Percentiles rank a stretch among this genome's conserved stretches.
Evolutionary conservation across 2,888 invertebrate species (phyloP).

Genomic region (Bedellia somnulentella): DNA sequence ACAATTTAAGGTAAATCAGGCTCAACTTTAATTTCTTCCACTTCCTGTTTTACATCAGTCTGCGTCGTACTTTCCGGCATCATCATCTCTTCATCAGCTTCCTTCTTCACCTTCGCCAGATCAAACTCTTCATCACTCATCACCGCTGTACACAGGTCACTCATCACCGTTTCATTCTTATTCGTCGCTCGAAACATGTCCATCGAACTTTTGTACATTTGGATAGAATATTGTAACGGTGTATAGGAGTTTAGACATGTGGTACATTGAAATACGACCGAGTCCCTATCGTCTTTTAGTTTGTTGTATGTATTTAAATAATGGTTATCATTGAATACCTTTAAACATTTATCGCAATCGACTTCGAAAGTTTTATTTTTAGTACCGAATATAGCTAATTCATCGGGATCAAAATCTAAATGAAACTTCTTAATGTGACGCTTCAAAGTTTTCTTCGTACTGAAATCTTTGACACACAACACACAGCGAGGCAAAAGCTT

Average conservation of each 20-base stretch:
- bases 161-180: constrained; percentile 26
- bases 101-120: constrained; percentile 2
- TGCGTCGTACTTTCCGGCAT: constrained; percentile 28
- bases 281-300: constrained; percentile 21
- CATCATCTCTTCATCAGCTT: constrained; percentile 17
- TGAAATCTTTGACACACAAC: constrained; percentile 41
- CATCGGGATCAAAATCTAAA: constrained; percentile 28
- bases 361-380: constrained; percentile 17
- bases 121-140: constrained; percentile 32
- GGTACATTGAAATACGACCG: constrained; percentile 28
- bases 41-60: constrained; percentile 10
- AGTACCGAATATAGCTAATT: constrained; percentile 25
- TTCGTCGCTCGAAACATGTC: constrained; percentile 17
- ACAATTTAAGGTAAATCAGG: not conserved
- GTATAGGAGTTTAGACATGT: constrained; percentile 21
- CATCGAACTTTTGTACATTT: constrained; percentile 18
- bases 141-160: constrained; percentile 36
- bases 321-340: constrained; percentile 24
- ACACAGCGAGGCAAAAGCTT: constrained; percentile 29
- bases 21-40: constrained; percentile 15
- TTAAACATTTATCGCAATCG: constrained; percentile 32
- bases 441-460: constrained; percentile 34
- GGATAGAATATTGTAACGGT: constrained; percentile 26
- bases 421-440: constrained; percentile 43
- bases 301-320: constrained; percentile 19